Conservation (phyloP, 2,888 invertebrate genomes). For the Cryptops parisi region DNA sequence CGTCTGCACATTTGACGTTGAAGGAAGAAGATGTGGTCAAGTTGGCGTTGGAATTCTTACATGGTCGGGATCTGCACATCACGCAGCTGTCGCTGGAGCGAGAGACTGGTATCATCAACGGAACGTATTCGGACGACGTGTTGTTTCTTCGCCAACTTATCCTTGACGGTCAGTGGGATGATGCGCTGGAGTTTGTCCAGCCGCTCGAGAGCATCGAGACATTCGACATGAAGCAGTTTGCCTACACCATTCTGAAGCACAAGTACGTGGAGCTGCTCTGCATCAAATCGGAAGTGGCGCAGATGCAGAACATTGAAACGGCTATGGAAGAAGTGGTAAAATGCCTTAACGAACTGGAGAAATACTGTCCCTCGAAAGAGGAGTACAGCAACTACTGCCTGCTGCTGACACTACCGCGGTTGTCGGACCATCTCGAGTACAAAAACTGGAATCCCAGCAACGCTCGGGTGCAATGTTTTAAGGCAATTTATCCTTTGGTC, state of each 20-base stretch:
- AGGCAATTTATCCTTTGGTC: slow-evolving; percentile 68
- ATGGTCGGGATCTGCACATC: slow-evolving; percentile 82
- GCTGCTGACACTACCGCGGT: slow-evolving; percentile 73
- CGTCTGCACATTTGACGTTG: slow-evolving; percentile 66
- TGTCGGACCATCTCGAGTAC: slow-evolving; percentile 83
- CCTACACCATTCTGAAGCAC: slow-evolving; percentile 74
- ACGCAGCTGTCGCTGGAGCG: slow-evolving; percentile 73
- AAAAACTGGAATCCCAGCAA: slow-evolving; percentile 95
- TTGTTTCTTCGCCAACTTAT: slow-evolving; percentile 86
- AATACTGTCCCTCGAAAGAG: slow-evolving; percentile 75
- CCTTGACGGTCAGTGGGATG: slow-evolving; percentile 96
- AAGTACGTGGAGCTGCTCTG: slow-evolving; percentile 88
- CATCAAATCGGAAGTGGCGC: slow-evolving; percentile 67
- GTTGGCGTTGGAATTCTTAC: slow-evolving; percentile 66
- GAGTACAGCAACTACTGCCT: slow-evolving; percentile 87
- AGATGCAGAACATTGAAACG: slow-evolving; percentile 58
- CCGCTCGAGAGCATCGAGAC: slow-evolving; percentile 57
- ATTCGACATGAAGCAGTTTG: slow-evolving; percentile 71
- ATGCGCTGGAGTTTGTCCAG: slow-evolving; percentile 88
- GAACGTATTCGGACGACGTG: slow-evolving; percentile 82
- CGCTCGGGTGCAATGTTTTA: slow-evolving; percentile 81
- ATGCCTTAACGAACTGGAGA: slow-evolving; percentile 75
- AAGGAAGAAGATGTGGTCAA: slow-evolving; percentile 81
- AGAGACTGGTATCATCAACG: slow-evolving; percentile 89
- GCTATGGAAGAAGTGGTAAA: slow-evolving; percentile 90